Evolutionary conservation across 2,797 vertebrate species (phyloP), one percentile per base, ranked within the genome.

Genomic region (Xiphophorus birchmanni): DNA sequence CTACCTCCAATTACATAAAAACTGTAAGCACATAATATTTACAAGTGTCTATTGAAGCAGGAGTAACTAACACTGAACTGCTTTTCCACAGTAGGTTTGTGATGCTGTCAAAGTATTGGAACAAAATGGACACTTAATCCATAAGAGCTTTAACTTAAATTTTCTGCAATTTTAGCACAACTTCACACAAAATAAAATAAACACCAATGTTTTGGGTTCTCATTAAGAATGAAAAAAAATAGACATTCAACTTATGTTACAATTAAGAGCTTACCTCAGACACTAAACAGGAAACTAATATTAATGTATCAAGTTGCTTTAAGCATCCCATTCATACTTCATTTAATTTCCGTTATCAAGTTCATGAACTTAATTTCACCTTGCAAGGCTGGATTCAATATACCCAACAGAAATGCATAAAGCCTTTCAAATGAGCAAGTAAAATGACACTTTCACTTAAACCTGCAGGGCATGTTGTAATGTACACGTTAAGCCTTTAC

Each of bases 311-410:
- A 69, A 26, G 18, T 40, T 42, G 35, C 35, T 40, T 23, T 26
- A 40, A 67, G 35, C 10, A 67, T 40, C 37, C 42, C 65, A 69
- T 12, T 69, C 18, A 35, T 4, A 42, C 37, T 23, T 45, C 29
- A 45, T 45, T 72, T 72, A 12, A 10, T 26, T 54, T 54, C 73
- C 47, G 75, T 77, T 86, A 89, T 86, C 84, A 87, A 84, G 86
- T 89, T 91, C 82, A 90, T 89, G 89, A 92, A 93, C 91, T 92
- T 82, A 72, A 88, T 82, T 93, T 93, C 93, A 92, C 90, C 89
- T 91, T 82, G n/a, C 63, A 79, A 78, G 80, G 73, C 67, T 48
- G 84, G 74, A 79, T 85, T 76, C 21, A 67, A 74, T 75, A 83
- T 74, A 78, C 85, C 87, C 85, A 87, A 69, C 40, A 93, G 88